Evolutionary conservation across 2,888 invertebrate species (phyloP).

Genomic region (Cerceris rybyensis): DNA sequence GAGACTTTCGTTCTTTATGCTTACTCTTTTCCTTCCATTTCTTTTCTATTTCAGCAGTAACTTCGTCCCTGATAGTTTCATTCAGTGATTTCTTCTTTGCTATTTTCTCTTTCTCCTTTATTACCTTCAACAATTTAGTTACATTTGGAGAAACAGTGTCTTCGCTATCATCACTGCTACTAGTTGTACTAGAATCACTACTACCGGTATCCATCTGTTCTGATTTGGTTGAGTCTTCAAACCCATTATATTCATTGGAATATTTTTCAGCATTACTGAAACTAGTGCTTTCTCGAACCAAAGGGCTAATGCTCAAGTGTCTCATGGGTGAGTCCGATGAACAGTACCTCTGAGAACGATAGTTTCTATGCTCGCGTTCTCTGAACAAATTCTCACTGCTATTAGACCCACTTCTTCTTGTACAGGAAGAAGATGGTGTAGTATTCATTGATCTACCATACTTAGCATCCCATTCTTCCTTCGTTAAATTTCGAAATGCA

Average conservation of each 20-base stretch:
- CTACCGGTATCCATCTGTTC: constrained; percentile 14
- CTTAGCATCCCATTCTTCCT: constrained; percentile 79
- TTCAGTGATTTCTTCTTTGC: constrained; percentile 74
- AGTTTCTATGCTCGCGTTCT: not conserved
- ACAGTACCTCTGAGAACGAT: constrained; percentile 18
- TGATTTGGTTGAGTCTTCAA: not conserved
- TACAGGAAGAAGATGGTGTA: constrained; percentile 4
- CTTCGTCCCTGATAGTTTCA: constrained; percentile 77
- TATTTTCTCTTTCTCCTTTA: constrained; percentile 76
- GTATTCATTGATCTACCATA: constrained; percentile 62
- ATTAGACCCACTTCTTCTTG: constrained; percentile 9
- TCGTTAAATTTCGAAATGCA: constrained; percentile 76
- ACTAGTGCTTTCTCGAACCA: not conserved
- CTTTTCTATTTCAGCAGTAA: constrained; percentile 76
- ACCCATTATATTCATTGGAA: not conserved
- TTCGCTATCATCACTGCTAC: constrained; percentile 28
- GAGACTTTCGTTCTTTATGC: constrained; percentile 63
- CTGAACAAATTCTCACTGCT: constrained; percentile 22
- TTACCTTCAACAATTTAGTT: constrained; percentile 75
- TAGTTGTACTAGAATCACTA: constrained; percentile 33
- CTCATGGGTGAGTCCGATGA: constrained; percentile 40
- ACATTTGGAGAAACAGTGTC: constrained; percentile 65
- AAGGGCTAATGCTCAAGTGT: constrained; percentile 32
- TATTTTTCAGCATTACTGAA: not conserved
- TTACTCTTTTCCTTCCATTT: constrained; percentile 72